A percentile compares a stretch with the other conserved stretches of the same genome.
Evolutionary conservation across 2,113 vertebrate species (phyloP).

Genomic region (Corythornis madagascariensis): DNA sequence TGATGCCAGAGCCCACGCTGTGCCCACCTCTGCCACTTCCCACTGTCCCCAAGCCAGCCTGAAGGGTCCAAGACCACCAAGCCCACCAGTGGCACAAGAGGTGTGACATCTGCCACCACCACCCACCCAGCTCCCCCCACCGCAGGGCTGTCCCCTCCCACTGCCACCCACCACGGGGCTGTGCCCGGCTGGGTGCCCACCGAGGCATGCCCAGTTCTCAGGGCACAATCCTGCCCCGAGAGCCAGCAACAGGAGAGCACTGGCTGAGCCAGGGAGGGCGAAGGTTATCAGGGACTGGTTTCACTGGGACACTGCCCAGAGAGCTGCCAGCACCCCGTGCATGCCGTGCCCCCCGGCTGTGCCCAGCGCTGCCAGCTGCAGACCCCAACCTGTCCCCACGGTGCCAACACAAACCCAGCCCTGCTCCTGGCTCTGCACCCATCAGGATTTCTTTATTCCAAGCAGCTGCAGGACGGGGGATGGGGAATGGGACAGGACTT

Average conservation of each 20-base stretch:
- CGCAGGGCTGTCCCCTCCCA: no score
- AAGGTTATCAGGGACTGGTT: constrained; percentile 55
- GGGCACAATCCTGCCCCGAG: background rate
- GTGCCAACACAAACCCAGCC: background rate
- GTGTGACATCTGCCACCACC: background rate
- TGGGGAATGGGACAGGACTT: no score
- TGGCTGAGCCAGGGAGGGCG: constrained; percentile 1
- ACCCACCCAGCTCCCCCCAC: background rate
- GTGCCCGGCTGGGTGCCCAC: fast-evolving
- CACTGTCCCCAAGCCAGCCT: fast-evolving
- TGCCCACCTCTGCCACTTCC: background rate
- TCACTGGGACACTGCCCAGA: constrained; percentile 57
- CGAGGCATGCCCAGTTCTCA: fast-evolving
- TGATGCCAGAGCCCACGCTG: fast-evolving
- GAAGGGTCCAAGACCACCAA: background rate
- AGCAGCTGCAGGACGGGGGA: background rate
- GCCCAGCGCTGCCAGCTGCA: background rate
- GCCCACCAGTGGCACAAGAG: background rate
- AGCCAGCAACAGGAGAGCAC: background rate
- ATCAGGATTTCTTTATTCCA: background rate
- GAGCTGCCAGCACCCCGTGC: background rate
- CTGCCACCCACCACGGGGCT: background rate
- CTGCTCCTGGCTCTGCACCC: fast-evolving
- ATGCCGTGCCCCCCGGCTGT: background rate
- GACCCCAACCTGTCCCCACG: fast-evolving